phyloP scores from a whole-genome alignment of 2,888 invertebrate genomes.

The Aphidius colemani region DNA sequence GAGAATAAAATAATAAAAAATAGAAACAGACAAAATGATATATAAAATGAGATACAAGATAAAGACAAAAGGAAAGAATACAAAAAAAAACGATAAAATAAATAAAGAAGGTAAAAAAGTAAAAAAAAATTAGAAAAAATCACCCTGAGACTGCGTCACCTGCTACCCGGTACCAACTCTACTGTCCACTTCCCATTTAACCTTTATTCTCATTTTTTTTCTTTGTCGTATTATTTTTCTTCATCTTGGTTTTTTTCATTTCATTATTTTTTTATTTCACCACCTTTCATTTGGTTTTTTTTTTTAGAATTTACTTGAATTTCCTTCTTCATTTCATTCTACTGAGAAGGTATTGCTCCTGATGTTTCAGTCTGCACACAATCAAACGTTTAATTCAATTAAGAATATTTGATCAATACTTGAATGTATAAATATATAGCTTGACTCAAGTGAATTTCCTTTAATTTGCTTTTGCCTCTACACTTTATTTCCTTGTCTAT shows the following conservation, averaged over 20 bases:
- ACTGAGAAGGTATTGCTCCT: no score
- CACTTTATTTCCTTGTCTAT: slow-evolving; percentile 2
- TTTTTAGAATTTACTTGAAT: background rate
- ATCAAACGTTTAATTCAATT: no score
- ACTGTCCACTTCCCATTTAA: slow-evolving; percentile 30
- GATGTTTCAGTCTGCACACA: no score
- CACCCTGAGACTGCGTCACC: slow-evolving; percentile 43
- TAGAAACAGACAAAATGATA: no score
- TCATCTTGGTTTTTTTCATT: background rate
- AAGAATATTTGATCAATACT: no score
- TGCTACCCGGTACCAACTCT: slow-evolving; percentile 41
- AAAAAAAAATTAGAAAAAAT: slow-evolving; percentile 30
- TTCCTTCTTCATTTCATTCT: no score
- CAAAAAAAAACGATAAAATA: slow-evolving; percentile 1
- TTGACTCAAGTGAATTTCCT: no score
- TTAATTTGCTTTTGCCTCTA: background rate
- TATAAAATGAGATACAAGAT: no score
- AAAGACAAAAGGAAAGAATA: background rate
- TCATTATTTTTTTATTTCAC: background rate
- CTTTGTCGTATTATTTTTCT: background rate
- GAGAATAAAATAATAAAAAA: no score
- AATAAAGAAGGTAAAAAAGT: slow-evolving; percentile 18
- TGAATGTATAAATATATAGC: no score
- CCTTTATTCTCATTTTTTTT: slow-evolving; percentile 16
- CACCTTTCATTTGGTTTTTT: slow-evolving; percentile 6